phyloP scores from a whole-genome alignment of 2,113 vertebrate species.

The Synodontis membranacea region DNA sequence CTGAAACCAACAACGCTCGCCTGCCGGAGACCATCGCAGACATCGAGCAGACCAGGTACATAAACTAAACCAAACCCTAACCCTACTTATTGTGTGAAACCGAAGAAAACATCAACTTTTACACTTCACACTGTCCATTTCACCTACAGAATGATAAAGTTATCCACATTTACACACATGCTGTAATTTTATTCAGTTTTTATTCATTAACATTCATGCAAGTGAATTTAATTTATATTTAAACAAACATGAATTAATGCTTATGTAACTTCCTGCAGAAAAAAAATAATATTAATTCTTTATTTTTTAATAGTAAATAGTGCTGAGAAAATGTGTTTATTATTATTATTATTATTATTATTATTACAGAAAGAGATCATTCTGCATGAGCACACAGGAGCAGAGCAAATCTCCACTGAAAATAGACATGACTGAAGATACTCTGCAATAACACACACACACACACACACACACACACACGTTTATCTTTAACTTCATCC shows the following conservation, averaged over 20 bases:
- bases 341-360: neutral
- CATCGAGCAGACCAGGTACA: constrained; percentile 75
- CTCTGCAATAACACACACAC: neutral
- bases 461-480: neutral
- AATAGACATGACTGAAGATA: neutral
- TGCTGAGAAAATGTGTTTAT: neutral
- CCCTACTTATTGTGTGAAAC: neutral
- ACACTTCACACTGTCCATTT: neutral
- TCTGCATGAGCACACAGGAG: neutral
- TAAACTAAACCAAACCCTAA: too few relatives aligned
- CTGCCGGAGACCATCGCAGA: constrained; percentile 82
- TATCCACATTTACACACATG: neutral
- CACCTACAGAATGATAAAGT: neutral
- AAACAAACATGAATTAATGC: neutral
- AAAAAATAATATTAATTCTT: too few relatives aligned
- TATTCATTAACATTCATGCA: neutral
- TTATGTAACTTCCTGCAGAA: neutral
- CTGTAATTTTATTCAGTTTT: neutral
- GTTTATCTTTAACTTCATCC: neutral
- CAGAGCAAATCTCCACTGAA: constrained; percentile 29
- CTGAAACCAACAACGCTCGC: constrained; percentile 73
- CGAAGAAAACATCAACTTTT: neutral
- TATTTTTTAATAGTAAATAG: neutral
- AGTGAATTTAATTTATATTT: neutral
- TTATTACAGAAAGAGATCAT: constrained; percentile 34